phyloP scores from a whole-genome alignment of 1,140 invertebrate species.

The Apis dorsata region DNA sequence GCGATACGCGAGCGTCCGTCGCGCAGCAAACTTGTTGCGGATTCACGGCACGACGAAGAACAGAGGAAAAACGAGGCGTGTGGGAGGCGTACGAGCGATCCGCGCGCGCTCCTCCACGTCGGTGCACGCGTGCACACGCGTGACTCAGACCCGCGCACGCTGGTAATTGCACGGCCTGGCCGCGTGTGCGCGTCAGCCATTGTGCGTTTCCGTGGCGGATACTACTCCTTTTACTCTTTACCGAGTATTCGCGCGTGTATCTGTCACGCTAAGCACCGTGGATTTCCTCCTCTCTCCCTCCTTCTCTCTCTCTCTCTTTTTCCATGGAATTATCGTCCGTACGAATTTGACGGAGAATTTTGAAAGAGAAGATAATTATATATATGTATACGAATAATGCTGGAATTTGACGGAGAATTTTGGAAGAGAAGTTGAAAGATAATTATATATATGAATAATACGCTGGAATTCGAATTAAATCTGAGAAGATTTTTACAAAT shows the following conservation, averaged over 20 bases:
- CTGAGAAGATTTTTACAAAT: too few species aligned
- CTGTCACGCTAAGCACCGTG: conserved; percentile 19
- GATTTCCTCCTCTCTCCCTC: too few species aligned
- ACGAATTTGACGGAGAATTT: neutral
- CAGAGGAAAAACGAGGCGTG: conserved; percentile 38
- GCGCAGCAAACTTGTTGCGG: conserved; percentile 59
- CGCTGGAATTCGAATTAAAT: neutral
- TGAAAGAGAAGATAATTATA: neutral
- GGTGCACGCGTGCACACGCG: conserved; percentile 47
- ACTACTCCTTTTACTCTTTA: conserved; percentile 63
- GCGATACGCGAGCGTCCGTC: conserved; percentile 52
- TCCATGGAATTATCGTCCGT: neutral
- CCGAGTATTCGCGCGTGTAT: conserved; percentile 45
- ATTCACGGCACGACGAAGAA: conserved; percentile 26
- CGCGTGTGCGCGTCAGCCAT: conserved; percentile 54
- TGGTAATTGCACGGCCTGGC: conserved; percentile 52
- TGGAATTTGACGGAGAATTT: neutral
- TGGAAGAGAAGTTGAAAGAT: too few species aligned
- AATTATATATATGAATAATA: neutral
- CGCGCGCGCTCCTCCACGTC: conserved; percentile 1
- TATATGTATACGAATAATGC: too few species aligned
- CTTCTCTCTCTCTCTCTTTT: neutral
- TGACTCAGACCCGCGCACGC: conserved; percentile 38
- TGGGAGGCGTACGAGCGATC: conserved; percentile 37
- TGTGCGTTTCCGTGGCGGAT: conserved; percentile 65